phyloP scores from a whole-genome alignment of 2,113 vertebrate genomes.

The Camelus bactrianus region DNA sequence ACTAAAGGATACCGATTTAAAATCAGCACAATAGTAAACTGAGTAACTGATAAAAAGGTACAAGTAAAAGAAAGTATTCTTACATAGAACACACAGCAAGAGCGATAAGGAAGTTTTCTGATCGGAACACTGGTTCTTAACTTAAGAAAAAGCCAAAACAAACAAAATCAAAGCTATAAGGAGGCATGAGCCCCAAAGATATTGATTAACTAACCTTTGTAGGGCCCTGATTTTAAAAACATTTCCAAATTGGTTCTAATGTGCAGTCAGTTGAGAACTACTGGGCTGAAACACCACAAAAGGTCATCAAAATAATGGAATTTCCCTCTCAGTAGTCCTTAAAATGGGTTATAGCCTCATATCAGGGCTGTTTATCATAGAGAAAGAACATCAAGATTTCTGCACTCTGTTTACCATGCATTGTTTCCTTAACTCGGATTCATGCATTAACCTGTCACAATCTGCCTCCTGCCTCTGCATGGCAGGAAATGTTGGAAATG shows the following conservation, averaged over 20 bases:
- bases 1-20: background rate
- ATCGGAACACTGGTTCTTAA: background rate
- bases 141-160: background rate
- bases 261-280: background rate
- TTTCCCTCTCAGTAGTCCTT: slow-evolving; percentile 25
- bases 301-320: slow-evolving; percentile 50
- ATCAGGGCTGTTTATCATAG: background rate
- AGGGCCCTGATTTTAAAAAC: background rate
- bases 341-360: background rate
- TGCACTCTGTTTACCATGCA: background rate
- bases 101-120: background rate
- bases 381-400: slow-evolving; percentile 57
- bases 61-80: background rate
- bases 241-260: slow-evolving; percentile 18
- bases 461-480: background rate
- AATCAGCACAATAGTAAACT: background rate
- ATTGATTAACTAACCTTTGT: background rate
- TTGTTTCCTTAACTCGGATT: background rate
- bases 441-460: background rate
- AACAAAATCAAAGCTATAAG: background rate
- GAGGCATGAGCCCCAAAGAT: background rate
- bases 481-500: background rate
- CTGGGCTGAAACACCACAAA: background rate
- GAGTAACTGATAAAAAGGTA: background rate
- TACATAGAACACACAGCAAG: background rate